Evolutionary conservation across 2,113 vertebrate species (phyloP), one percentile per base, ranked within the genome.

Genomic region (Sebastes fasciatus): DNA sequence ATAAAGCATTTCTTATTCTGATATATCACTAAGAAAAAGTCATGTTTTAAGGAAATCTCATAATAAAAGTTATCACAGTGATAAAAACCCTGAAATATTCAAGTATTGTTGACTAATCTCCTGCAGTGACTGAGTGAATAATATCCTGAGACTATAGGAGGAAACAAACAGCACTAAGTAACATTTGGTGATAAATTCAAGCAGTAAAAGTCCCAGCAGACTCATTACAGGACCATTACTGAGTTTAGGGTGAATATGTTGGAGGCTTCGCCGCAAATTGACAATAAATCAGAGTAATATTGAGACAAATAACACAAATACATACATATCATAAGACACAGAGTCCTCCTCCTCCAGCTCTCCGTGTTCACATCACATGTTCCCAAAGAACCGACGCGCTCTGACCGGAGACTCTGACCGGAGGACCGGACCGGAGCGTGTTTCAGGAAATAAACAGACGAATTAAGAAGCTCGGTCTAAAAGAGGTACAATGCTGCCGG

Each of bases 261-360:
- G 16, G 40, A 40, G 6, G 12, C 17, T 40, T n/a, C 4, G 21
- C 13, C 6, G 16, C 21, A 16, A 49, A 49, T 11, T 3, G 2
- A 19, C 45, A 4, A 1, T 16, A 23, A 54, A 65, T 51, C 8
- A n/a, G 16, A 3, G 58, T 0, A 16, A 11, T 11, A 5, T 0
- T 14, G 51, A 75, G 74, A 2, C 7, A 45, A 49, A 10, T 40
- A 55, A 16, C 23, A 76, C 84, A 19, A 34, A 34, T 40, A 43
- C 69, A 78, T 62, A 92, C 88, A 77, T 80, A 69, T 57, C 9
- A 77, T 43, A 80, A 19, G 54, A 76, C 0, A 8, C 62, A 14
- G 60, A 43, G 68, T 40, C 71, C 63, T 40, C 12, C 57, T 84
- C 42, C 62, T 74, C n/a, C 66, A 43, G 78, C 65, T 5, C 43